These are phyloP conservation scores for Hemichromis elongatus DNA, from an alignment of 2,113 vertebrate genomes.

Conservation along the genomic window DNA sequence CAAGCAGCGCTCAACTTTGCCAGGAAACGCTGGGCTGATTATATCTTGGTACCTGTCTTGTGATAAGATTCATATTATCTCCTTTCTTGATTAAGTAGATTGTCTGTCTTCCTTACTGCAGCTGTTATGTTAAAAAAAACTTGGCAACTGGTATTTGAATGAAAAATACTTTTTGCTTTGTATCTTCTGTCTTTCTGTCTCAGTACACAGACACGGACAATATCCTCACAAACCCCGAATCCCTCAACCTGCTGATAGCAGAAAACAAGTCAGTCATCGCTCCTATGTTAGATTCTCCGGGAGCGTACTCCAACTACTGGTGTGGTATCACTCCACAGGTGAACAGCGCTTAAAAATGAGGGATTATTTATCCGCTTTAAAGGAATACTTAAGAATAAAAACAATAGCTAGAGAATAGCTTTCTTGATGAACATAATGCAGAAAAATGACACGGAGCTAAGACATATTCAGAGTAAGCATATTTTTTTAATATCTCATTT, in stretches of 20 bases:
- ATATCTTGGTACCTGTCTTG: slow-evolving; percentile 81
- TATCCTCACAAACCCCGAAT: slow-evolving; percentile 88
- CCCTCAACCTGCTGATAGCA: slow-evolving; percentile 79
- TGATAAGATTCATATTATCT: background rate
- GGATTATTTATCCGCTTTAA: background rate
- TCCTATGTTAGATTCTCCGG: slow-evolving; percentile 93
- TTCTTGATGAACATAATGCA: background rate
- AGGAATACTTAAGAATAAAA: background rate
- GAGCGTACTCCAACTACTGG: slow-evolving; percentile 97
- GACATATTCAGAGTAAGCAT: background rate
- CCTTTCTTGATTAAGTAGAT: background rate
- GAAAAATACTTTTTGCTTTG: background rate
- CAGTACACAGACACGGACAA: slow-evolving; percentile 91
- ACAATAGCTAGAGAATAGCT: background rate
- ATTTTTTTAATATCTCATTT: background rate
- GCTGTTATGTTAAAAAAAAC: background rate
- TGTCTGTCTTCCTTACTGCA: background rate
- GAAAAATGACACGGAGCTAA: background rate
- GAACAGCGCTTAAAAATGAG: background rate
- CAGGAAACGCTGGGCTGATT: slow-evolving; percentile 81
- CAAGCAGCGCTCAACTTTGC: slow-evolving; percentile 89
- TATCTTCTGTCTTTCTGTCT: background rate
- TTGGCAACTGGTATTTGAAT: background rate
- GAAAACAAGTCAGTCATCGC: slow-evolving; percentile 87
- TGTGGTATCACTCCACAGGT: slow-evolving; percentile 98